A percentile compares a stretch with the other conserved stretches of the same genome.
Evolutionary conservation across 2,888 invertebrate genomes (phyloP).

Genomic region (Drosophila prolongata): DNA sequence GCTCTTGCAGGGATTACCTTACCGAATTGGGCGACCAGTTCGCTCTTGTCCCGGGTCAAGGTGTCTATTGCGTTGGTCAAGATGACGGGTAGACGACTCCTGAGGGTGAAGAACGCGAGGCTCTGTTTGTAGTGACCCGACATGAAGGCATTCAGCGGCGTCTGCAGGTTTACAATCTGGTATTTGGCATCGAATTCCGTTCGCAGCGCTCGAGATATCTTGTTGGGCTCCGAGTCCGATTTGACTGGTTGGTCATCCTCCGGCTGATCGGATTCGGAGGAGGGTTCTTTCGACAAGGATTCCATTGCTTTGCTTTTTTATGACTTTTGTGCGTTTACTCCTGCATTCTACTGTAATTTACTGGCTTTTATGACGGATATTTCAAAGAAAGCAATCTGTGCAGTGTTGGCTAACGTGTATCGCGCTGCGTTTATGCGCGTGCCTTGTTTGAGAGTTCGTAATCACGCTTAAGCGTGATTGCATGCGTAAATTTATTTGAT

Average conservation of each 20-base stretch:
- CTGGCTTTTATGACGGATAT: slow-evolving; percentile 8
- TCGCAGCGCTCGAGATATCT: slow-evolving; percentile 32
- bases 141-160: slow-evolving; percentile 87
- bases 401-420: slow-evolving; percentile 12
- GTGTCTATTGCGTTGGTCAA: slow-evolving; percentile 94
- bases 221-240: slow-evolving; percentile 3
- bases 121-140: slow-evolving; percentile 88
- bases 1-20: slow-evolving; percentile 81
- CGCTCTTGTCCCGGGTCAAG: slow-evolving; percentile 89
- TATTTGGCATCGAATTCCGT: slow-evolving; percentile 83
- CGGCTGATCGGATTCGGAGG: neutral
- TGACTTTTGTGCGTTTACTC: slow-evolving; percentile 16
- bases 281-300: slow-evolving; percentile 11
- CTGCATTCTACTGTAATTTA: slow-evolving; percentile 11
- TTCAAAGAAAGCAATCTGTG: slow-evolving; percentile 14
- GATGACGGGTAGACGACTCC: slow-evolving; percentile 94
- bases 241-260: slow-evolving; percentile 3
- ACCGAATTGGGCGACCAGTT: slow-evolving; percentile 87
- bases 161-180: slow-evolving; percentile 85
- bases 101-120: slow-evolving; percentile 93
- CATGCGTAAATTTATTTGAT: too few species aligned
- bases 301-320: slow-evolving; percentile 14
- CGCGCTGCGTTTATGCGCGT: neutral
- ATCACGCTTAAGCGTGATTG: neutral
- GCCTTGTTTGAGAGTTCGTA: neutral